Base-by-base conservation (phyloP, 2,888 invertebrate genomes). In the Teleiodes luculella region DNA sequence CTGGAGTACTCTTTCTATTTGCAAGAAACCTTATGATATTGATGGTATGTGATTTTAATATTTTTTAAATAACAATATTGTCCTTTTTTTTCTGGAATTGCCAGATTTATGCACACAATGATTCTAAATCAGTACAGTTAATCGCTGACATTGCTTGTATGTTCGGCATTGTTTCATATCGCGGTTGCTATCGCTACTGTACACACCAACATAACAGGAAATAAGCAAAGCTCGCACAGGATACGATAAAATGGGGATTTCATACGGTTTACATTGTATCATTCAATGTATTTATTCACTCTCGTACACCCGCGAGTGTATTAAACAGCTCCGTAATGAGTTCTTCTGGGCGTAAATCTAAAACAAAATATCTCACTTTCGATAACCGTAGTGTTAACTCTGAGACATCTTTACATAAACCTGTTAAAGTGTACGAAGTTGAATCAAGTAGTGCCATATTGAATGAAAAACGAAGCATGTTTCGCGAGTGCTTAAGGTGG, bases 161-260 rank as follows among this genome's bases (percentile, higher is more conserved):
- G 65, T 66, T 73, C 70, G 63, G 65, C 68, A 70, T 60, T 68
- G 66, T 67, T 59, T 62, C 63, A 57, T 65, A 65, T 71, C 64
- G 31, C 61, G 57, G 58, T 58, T 72, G 62, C 68, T 80, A 78
- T 77, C 78, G 69, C 67, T 64, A 61, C 43, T 43, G 43, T 43
- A 6, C 43, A n/a, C 43, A 43, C 43, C 28, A 43, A 43, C 63
- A 68, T 61, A 79, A 83, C 87, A 85, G 88, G 88, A 88, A 86
- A 86, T 70, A 65, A 74, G 69, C 62, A 43, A 43, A 43, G 13
- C 43, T 28, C 6, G 24, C 43, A 72, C 74, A 76, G 83, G 83
- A 83, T 76, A 78, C 72, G 85, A 86, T 87, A 86, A 81, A 49
- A 77, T 78, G 70, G 70, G 66, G 77, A 81, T 81, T 86, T 78